Conservation (phyloP, 2,797 vertebrate species). For the Galaxias olidus region DNA sequence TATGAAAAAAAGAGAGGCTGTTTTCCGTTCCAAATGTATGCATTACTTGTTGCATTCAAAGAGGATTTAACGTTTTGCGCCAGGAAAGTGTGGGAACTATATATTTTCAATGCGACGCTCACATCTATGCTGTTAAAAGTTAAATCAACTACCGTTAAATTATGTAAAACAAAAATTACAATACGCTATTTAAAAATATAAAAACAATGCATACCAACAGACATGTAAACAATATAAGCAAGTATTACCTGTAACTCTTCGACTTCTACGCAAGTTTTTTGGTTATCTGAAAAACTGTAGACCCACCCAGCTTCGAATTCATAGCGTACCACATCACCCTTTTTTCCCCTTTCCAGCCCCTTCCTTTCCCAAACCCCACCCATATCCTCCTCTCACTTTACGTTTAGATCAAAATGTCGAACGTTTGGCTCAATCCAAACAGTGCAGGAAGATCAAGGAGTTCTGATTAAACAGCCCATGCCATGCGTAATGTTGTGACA, state of each 20-base stretch:
- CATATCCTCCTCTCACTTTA: conserved; percentile 55
- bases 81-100: no score
- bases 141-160: no score
- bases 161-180: no score
- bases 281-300: conserved; percentile 62
- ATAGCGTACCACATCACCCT: conserved; percentile 45
- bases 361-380: conserved; percentile 73
- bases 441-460: conserved; percentile 1
- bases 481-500: not conserved
- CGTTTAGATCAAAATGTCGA: conserved; percentile 48
- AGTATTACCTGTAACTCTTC: conserved; percentile 61
- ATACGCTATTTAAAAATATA: no score
- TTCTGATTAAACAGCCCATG: not conserved
- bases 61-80: no score
- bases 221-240: conserved; percentile 25
- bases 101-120: no score
- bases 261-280: conserved; percentile 58
- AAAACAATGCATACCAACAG: not conserved
- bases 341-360: conserved; percentile 55
- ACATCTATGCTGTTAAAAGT: no score
- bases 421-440: conserved; percentile 24
- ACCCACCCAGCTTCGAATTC: conserved; percentile 71
- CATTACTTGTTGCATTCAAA: no score
- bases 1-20: no score
- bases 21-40: no score